These are phyloP conservation scores for Linnaemya vulpina DNA, from an alignment of 2,888 invertebrate genomes.

Conservation along the genomic window DNA sequence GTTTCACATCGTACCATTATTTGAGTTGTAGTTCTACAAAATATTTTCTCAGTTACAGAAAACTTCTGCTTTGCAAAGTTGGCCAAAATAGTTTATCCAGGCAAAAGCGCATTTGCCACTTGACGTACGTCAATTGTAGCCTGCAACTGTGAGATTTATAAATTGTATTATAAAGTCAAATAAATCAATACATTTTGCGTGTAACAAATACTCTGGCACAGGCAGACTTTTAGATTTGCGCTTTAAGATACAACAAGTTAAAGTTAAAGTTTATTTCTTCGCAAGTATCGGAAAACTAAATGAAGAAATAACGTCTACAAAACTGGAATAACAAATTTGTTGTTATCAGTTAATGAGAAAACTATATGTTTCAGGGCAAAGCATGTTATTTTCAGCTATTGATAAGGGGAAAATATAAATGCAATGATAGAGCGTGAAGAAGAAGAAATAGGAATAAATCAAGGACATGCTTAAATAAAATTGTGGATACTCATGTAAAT, in stretches of 20 bases:
- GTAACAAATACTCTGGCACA: conserved; percentile 20
- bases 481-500: background rate
- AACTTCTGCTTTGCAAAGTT: too few species aligned
- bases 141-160: background rate
- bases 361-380: conserved; percentile 65
- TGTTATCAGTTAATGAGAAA: conserved; percentile 69
- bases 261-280: conserved; percentile 58
- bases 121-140: conserved; percentile 4
- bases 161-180: conserved; percentile 53
- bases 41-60: too few species aligned
- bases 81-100: too few species aligned
- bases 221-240: conserved; percentile 54
- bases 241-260: conserved; percentile 44
- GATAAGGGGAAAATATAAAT: background rate
- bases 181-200: conserved; percentile 66
- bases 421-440: background rate
- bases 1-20: too few species aligned
- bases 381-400: conserved; percentile 37
- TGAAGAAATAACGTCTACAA: conserved; percentile 36
- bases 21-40: too few species aligned
- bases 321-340: conserved; percentile 32
- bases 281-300: conserved; percentile 22
- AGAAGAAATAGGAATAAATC: conserved; percentile 17
- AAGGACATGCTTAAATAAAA: background rate
- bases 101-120: too few species aligned